Conservation (phyloP, 2,888 invertebrate genomes). For the Spodoptera littoralis region DNA sequence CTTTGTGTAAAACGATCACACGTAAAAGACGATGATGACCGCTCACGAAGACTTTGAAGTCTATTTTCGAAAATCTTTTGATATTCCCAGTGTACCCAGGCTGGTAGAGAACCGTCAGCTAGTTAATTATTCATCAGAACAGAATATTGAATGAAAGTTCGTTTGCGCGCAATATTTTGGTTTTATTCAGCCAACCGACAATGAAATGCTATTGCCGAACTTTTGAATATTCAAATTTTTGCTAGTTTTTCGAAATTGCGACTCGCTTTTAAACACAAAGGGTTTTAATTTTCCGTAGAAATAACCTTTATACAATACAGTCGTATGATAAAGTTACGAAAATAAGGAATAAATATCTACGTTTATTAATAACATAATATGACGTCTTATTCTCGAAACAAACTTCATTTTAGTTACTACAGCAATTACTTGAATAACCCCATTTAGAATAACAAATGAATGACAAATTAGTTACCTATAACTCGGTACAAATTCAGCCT, state of each 20-base stretch:
- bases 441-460: no score
- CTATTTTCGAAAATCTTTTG: background rate
- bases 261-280: conserved; percentile 8
- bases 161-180: conserved; percentile 52
- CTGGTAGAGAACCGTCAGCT: conserved; percentile 33
- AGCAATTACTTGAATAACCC: no score
- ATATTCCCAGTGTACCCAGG: conserved; percentile 11
- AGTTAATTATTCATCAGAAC: conserved; percentile 62
- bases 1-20: no score
- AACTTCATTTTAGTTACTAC: no score
- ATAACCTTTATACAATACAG: no score
- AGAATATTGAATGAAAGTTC: conserved; percentile 53
- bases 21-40: no score
- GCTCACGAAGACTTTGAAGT: background rate
- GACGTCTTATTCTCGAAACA: no score
- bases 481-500: no score
- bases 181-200: conserved; percentile 42
- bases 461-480: no score
- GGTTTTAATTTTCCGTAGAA: background rate
- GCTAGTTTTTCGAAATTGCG: conserved; percentile 25
- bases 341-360: no score
- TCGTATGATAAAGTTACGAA: no score
- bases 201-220: conserved; percentile 39
- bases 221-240: conserved; percentile 42
- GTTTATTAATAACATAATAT: no score